Evolutionary conservation across 2,113 vertebrate genomes (phyloP).

Genomic region (Irena cyanogastra): DNA sequence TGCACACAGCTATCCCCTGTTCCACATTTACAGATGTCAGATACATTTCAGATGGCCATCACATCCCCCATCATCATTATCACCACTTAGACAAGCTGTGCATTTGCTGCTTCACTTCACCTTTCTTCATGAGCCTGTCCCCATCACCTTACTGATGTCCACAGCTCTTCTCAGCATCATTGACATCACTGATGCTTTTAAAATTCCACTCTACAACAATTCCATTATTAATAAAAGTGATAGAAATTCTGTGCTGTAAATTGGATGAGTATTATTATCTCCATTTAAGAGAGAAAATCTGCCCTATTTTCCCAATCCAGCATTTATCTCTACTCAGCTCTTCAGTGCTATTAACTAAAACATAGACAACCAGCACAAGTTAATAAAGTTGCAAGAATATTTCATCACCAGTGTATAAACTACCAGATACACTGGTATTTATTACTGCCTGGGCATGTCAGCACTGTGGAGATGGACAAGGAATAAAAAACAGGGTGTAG

Average conservation of each 20-base stretch:
- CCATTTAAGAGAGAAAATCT: not conserved
- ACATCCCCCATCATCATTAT: slow-evolving; percentile 30
- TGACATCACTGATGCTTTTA: not conserved
- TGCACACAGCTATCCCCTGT: slow-evolving; percentile 20
- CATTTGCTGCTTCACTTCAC: slow-evolving; percentile 10
- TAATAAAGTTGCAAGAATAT: not conserved
- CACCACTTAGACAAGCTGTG: slow-evolving; percentile 36
- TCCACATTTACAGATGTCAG: slow-evolving; percentile 32
- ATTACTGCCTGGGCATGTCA: not conserved
- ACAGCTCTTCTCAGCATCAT: not conserved
- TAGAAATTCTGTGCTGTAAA: not conserved
- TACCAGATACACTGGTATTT: not conserved
- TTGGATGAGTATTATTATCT: not conserved
- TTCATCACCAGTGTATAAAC: not conserved
- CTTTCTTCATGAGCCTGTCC: not conserved
- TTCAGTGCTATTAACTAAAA: not conserved
- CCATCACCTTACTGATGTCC: not conserved
- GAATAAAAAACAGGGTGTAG: not conserved
- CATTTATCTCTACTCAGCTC: not conserved
- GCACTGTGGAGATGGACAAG: not conserved
- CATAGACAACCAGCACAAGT: not conserved
- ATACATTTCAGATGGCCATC: not conserved
- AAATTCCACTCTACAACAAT: not conserved
- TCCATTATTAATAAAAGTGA: not conserved
- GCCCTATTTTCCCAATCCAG: not conserved